These are phyloP conservation scores for Eilema caniola DNA, from an alignment of 2,888 invertebrate genomes.

Conservation along the genomic window DNA sequence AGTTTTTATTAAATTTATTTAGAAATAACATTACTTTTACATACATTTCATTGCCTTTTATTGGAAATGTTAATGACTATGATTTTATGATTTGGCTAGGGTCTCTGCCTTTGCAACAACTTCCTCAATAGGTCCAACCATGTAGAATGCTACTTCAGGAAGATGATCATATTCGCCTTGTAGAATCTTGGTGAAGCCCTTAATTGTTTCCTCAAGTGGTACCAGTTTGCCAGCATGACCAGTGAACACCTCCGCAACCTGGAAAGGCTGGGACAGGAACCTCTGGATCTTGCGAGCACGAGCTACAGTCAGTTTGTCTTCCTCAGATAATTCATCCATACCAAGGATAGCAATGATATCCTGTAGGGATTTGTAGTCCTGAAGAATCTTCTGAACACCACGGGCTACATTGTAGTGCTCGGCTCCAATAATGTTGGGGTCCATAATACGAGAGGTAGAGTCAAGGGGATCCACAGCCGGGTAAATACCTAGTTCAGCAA, in stretches of 20 bases:
- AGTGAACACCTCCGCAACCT: constrained; percentile 96
- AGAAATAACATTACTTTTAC: constrained; percentile 64
- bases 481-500: constrained; percentile 97
- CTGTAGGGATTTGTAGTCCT: constrained; percentile 90
- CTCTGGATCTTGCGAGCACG: constrained; percentile 97
- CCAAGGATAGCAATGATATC: constrained; percentile 98
- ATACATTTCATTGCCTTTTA: constrained; percentile 56
- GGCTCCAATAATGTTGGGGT: constrained; percentile 95
- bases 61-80: constrained; percentile 83
- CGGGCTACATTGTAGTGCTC: constrained; percentile 96
- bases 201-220: constrained; percentile 93
- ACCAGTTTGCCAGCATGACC: constrained; percentile 96
- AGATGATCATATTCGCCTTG: constrained; percentile 94
- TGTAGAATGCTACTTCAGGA: constrained; percentile 97
- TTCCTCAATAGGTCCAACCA: constrained; percentile 92
- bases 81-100: constrained; percentile 86
- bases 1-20: constrained; percentile 68
- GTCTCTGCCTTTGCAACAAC: constrained; percentile 94
- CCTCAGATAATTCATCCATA: constrained; percentile 82
- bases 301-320: constrained; percentile 95
- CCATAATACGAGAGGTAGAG: constrained; percentile 97
- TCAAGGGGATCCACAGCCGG: constrained; percentile 98
- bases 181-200: constrained; percentile 94
- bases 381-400: constrained; percentile 96
- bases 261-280: constrained; percentile 97